Percentiles rank a stretch among this genome's conserved stretches.
Evolutionary conservation across 2,888 invertebrate species (phyloP).

Genomic region (Polyommatus icarus): DNA sequence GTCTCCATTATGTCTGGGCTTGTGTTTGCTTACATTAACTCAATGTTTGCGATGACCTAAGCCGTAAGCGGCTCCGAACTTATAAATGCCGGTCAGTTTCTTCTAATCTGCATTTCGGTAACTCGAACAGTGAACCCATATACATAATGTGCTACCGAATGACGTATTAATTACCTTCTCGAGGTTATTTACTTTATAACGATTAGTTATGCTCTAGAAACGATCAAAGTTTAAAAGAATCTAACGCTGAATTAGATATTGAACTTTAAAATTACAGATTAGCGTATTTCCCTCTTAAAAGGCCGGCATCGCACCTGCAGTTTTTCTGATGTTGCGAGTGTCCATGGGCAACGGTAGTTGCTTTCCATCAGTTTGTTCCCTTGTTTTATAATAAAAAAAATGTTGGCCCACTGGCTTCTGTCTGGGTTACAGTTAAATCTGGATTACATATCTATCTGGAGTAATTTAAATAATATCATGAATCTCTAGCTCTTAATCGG

Average conservation of each 20-base stretch:
- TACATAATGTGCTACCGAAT: neutral
- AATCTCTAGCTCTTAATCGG: too few species aligned
- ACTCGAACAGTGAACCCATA: neutral
- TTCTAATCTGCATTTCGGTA: slow-evolving; percentile 17
- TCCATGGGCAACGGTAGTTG: too few species aligned
- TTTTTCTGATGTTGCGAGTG: too few species aligned
- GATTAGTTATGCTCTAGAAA: neutral
- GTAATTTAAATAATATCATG: too few species aligned
- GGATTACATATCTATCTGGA: too few species aligned
- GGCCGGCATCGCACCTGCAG: too few species aligned
- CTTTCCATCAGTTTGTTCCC: too few species aligned
- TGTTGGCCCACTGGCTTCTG: too few species aligned
- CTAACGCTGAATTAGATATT: neutral
- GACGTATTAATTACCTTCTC: neutral
- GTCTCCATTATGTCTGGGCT: slow-evolving; percentile 15
- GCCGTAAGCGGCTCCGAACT: slow-evolving; percentile 8
- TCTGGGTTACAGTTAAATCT: too few species aligned
- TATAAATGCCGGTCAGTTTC: neutral
- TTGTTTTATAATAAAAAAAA: too few species aligned
- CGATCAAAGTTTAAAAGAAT: neutral
- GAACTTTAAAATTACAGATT: neutral
- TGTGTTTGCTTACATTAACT: slow-evolving; percentile 15
- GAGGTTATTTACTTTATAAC: neutral
- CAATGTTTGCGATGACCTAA: slow-evolving; percentile 24
- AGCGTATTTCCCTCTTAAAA: too few species aligned